These are phyloP conservation scores for Entomobrya multifasciata DNA, from an alignment of 2,888 invertebrate genomes.

Conservation along the genomic window DNA sequence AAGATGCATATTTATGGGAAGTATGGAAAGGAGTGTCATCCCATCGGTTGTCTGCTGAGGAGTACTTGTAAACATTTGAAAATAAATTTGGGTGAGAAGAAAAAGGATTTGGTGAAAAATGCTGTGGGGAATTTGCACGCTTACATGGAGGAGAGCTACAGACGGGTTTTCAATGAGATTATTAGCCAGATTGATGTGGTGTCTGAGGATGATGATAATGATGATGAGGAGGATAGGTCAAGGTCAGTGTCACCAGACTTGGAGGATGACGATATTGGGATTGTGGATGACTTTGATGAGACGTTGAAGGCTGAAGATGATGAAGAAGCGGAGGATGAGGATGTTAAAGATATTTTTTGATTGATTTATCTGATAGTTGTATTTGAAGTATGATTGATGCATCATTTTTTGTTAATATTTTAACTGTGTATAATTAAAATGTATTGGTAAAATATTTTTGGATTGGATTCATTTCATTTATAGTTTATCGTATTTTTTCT, in stretches of 20 bases:
- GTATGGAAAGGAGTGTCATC: slow-evolving; percentile 8
- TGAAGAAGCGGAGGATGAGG: too few relatives aligned
- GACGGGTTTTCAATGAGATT: not conserved
- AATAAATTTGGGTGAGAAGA: not conserved
- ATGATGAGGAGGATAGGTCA: too few relatives aligned
- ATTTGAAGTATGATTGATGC: too few relatives aligned
- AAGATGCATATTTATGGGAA: not conserved
- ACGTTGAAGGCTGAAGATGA: not conserved
- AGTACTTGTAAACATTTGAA: not conserved
- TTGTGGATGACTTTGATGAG: not conserved
- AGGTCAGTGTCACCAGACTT: too few relatives aligned
- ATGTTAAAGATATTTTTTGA: too few relatives aligned
- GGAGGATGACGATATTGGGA: not conserved
- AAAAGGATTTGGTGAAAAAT: not conserved
- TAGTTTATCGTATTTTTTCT: too few relatives aligned
- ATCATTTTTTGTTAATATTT: too few relatives aligned
- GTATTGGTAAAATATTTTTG: too few relatives aligned
- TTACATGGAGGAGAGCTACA: slow-evolving; percentile 5
- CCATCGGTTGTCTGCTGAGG: not conserved
- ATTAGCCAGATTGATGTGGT: not conserved
- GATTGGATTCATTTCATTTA: too few relatives aligned
- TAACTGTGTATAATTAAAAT: too few relatives aligned
- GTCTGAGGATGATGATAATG: not conserved
- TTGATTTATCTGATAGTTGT: too few relatives aligned
- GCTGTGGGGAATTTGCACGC: slow-evolving; percentile 13